Conservation (phyloP, 2,113 vertebrate genomes). For the Bostrychus sinensis region DNA sequence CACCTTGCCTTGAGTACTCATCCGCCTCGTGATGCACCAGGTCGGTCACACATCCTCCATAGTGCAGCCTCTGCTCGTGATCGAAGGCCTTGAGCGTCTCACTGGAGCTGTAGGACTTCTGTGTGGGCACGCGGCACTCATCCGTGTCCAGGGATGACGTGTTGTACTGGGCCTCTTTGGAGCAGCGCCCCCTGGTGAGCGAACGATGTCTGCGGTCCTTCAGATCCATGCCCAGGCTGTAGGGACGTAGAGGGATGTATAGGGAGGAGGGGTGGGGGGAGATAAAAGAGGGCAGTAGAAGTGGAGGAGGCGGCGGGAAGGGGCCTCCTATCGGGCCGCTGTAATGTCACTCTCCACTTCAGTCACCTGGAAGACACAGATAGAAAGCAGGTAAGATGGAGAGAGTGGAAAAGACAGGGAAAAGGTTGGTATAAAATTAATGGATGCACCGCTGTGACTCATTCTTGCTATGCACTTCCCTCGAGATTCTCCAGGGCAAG, state of each 20-base stretch:
- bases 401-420: conserved; percentile 31
- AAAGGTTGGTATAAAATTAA: conserved; percentile 57
- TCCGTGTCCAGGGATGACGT: conserved; percentile 91
- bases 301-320: conserved; percentile 19
- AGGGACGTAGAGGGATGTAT: neutral
- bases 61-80: conserved; percentile 92
- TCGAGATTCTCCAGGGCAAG: conserved; percentile 36
- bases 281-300: conserved; percentile 13
- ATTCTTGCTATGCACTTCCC: conserved; percentile 33
- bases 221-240: conserved; percentile 85
- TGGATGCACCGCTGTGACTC: conserved; percentile 53
- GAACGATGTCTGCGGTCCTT: conserved; percentile 93
- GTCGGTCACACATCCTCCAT: conserved; percentile 90
- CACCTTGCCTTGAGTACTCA: conserved; percentile 95
- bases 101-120: conserved; percentile 97
- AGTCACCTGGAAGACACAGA: conserved; percentile 69
- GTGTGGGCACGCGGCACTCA: conserved; percentile 93
- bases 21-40: conserved; percentile 95
- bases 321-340: conserved; percentile 54
- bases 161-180: conserved; percentile 91
- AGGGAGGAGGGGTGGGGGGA: conserved; percentile 7
- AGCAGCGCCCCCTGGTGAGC: conserved; percentile 86
- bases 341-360: conserved; percentile 63
- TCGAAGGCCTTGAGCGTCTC: conserved; percentile 96
- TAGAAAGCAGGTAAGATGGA: conserved; percentile 28